Evolutionary conservation across 2,888 invertebrate genomes (phyloP).

Genomic region (Omphaloscelis lunosa): DNA sequence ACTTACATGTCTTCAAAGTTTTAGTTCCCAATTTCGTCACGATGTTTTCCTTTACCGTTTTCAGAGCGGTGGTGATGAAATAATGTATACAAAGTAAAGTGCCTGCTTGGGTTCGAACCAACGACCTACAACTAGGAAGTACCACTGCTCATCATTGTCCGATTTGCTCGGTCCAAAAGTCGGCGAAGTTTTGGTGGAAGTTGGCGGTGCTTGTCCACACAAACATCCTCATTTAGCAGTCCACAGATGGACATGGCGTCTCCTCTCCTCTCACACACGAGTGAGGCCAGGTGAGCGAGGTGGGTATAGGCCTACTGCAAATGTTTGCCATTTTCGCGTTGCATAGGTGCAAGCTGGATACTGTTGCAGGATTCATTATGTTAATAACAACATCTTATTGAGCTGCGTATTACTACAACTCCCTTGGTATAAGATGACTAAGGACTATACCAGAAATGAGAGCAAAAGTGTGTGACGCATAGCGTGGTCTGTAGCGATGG

Average conservation of each 20-base stretch:
- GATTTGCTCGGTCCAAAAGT: not conserved
- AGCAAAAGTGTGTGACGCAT: conserved; percentile 1
- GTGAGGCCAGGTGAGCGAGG: too few species aligned
- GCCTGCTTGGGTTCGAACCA: too few species aligned
- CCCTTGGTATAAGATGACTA: not conserved
- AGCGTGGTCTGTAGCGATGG: not conserved
- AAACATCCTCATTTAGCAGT: conserved; percentile 2
- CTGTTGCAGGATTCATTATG: not conserved
- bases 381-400: not conserved
- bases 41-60: too few species aligned
- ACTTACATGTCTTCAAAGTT: too few species aligned
- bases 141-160: too few species aligned
- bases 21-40: too few species aligned
- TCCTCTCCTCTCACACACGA: too few species aligned
- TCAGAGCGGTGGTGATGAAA: too few species aligned
- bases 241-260: not conserved
- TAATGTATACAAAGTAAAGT: too few species aligned
- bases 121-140: too few species aligned
- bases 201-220: not conserved
- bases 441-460: not conserved
- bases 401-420: not conserved
- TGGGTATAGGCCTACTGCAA: not conserved
- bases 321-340: not conserved
- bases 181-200: not conserved
- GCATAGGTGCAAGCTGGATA: not conserved